A percentile compares a stretch with the other conserved stretches of the same genome.
Evolutionary conservation across 2,113 vertebrate genomes (phyloP).

Genomic region (Corythoichthys intestinalis): DNA sequence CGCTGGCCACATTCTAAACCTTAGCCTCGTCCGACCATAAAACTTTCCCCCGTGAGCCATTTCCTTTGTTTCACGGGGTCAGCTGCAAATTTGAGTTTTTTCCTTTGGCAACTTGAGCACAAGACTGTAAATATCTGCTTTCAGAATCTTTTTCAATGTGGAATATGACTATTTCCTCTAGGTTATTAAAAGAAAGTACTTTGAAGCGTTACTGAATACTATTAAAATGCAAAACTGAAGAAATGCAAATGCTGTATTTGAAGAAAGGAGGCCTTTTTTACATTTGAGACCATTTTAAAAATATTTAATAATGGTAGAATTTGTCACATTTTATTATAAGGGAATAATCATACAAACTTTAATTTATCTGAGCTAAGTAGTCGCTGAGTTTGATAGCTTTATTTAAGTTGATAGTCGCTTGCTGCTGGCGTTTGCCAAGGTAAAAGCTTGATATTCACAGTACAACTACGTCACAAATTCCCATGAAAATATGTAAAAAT

Average conservation of each 20-base stretch:
- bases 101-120: background rate
- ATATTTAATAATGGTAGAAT: background rate
- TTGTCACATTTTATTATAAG: background rate
- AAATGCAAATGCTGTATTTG: background rate
- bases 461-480: too few species aligned
- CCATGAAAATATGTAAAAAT: too few species aligned
- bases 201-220: background rate
- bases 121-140: background rate
- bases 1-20: background rate
- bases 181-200: background rate
- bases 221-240: background rate
- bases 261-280: background rate
- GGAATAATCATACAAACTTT: background rate
- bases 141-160: background rate
- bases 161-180: background rate
- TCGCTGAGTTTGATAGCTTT: too few species aligned
- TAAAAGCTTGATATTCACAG: too few species aligned
- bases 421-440: too few species aligned
- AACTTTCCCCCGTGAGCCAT: background rate
- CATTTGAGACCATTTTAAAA: background rate
- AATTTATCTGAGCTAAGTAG: background rate
- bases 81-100: background rate
- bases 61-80: slow-evolving; percentile 4
- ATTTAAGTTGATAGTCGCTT: background rate
- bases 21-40: background rate